Evolutionary conservation across 2,888 invertebrate species (phyloP).

Genomic region (Podotricha telesiphe): DNA sequence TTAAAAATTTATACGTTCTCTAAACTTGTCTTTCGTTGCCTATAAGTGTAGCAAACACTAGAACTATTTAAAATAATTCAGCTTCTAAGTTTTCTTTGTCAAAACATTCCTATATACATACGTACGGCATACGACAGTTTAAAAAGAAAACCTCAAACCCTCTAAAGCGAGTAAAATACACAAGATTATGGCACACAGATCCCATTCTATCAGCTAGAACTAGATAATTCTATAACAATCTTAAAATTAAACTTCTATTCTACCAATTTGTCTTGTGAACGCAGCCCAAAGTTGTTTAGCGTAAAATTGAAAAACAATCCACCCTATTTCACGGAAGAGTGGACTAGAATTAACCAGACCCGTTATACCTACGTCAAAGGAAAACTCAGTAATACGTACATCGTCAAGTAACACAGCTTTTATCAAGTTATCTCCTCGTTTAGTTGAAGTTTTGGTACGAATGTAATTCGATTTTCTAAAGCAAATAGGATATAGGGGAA

Average conservation of each 20-base stretch:
- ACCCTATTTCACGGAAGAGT: constrained; percentile 47
- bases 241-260: constrained; percentile 26
- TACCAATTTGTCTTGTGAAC: constrained; percentile 45
- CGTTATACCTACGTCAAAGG: constrained; percentile 44
- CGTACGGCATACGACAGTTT: too few relatives aligned
- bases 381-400: constrained; percentile 36
- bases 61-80: too few relatives aligned
- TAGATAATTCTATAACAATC: neutral
- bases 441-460: constrained; percentile 29
- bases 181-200: neutral
- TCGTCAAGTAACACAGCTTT: constrained; percentile 32
- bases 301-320: constrained; percentile 51
- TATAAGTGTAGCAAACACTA: too few relatives aligned
- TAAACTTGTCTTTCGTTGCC: too few relatives aligned
- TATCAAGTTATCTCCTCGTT: constrained; percentile 33
- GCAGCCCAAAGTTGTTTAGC: constrained; percentile 42
- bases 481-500: constrained; percentile 23
- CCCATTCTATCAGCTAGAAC: too few relatives aligned
- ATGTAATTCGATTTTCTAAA: constrained; percentile 30
- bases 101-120: too few relatives aligned
- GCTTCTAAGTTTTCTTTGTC: too few relatives aligned
- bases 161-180: neutral
- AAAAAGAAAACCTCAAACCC: too few relatives aligned
- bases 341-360: constrained; percentile 42
- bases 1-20: too few relatives aligned